These are phyloP conservation scores for Sebastes flavidus DNA, from an alignment of 2,797 vertebrate species.

Conservation along the genomic window DNA sequence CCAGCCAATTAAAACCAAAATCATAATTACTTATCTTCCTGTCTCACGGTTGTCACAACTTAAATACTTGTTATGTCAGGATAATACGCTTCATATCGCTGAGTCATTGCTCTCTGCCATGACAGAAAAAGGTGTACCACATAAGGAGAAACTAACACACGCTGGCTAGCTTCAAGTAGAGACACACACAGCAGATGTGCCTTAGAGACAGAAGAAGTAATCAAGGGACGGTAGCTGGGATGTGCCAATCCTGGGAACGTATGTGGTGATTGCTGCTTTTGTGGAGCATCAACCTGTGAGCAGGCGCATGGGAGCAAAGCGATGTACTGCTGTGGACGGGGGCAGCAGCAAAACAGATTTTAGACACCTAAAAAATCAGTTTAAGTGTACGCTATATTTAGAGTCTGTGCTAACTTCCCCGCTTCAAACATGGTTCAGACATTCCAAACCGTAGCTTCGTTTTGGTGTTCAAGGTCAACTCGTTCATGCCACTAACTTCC, in stretches of 20 bases:
- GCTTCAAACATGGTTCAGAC: no score
- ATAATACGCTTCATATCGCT: neutral
- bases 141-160: neutral
- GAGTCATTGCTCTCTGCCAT: neutral
- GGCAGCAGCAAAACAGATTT: neutral
- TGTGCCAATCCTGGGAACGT: neutral
- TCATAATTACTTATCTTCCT: neutral
- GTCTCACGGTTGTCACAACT: neutral
- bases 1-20: neutral
- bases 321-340: neutral
- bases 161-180: neutral
- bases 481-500: no score
- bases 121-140: neutral
- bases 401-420: no score
- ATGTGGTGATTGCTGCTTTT: constrained; percentile 10
- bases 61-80: neutral
- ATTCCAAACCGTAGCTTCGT: no score
- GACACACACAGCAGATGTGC: neutral
- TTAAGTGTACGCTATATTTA: neutral
- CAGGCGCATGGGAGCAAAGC: neutral
- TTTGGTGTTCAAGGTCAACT: no score
- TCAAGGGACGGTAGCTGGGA: neutral
- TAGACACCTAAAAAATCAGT: neutral
- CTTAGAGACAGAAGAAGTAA: neutral
- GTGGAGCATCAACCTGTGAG: neutral